These are phyloP conservation scores for Diaprepes abbreviatus DNA, from an alignment of 2,888 invertebrate species.

Conservation along the genomic window DNA sequence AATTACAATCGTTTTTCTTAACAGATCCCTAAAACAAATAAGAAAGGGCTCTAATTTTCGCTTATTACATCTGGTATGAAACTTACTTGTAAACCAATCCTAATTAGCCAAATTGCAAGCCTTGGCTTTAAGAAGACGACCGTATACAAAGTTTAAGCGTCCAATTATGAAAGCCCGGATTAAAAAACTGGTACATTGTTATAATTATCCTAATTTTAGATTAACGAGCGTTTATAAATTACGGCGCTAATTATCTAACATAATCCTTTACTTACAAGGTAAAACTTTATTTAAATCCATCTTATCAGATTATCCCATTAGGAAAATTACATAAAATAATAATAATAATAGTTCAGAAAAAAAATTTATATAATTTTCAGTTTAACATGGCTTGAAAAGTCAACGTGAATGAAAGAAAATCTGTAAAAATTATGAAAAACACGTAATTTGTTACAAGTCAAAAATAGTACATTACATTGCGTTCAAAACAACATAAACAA, in stretches of 20 bases:
- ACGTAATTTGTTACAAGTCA: too few relatives aligned
- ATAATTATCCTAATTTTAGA: conserved; percentile 33
- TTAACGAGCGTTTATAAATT: conserved; percentile 1
- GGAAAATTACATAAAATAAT: too few relatives aligned
- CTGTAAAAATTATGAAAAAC: too few relatives aligned
- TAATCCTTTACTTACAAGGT: neutral
- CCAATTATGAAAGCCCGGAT: conserved; percentile 42
- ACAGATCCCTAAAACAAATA: conserved; percentile 39
- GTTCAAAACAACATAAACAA: too few relatives aligned
- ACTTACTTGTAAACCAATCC: conserved; percentile 51
- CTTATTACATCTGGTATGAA: conserved; percentile 47
- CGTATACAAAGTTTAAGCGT: conserved; percentile 32
- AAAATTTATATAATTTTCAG: too few relatives aligned
- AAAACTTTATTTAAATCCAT: too few relatives aligned
- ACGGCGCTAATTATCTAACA: neutral
- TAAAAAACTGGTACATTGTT: conserved; percentile 39
- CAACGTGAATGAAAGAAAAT: too few relatives aligned
- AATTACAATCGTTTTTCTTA: conserved; percentile 39
- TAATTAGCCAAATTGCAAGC: conserved; percentile 50
- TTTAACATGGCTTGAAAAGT: too few relatives aligned
- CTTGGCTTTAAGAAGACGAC: conserved; percentile 36
- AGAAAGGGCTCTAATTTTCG: conserved; percentile 43
- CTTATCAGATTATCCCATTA: too few relatives aligned
- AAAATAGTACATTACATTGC: too few relatives aligned
- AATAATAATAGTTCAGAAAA: too few relatives aligned